phyloP scores from a whole-genome alignment of 1,140 invertebrate species.

The Sipha flava region DNA sequence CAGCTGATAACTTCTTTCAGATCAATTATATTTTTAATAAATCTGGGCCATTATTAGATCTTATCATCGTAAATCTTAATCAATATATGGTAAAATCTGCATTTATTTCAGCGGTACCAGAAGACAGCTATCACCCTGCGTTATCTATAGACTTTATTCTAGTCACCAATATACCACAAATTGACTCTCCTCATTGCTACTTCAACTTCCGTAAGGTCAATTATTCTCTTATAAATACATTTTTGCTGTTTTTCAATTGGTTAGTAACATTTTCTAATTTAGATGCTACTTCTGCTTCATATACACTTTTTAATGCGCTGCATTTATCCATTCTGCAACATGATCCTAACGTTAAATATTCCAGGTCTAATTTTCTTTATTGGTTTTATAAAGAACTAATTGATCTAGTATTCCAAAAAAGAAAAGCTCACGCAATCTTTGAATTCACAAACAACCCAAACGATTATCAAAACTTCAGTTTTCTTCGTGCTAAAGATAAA shows the following conservation, averaged over 20 bases:
- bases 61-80: not conserved
- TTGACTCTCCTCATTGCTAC: not conserved
- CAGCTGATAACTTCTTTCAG: not conserved
- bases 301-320: not conserved
- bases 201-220: not conserved
- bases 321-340: not conserved
- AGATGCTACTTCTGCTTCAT: not conserved
- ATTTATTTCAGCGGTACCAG: not conserved
- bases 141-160: not conserved
- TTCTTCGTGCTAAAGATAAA: not conserved
- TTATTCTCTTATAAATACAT: not conserved
- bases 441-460: not conserved
- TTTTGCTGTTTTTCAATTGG: not conserved
- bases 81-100: not conserved
- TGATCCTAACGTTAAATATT: not conserved
- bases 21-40: not conserved
- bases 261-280: not conserved
- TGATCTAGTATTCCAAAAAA: not conserved
- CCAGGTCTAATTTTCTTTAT: not conserved
- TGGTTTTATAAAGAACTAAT: not conserved
- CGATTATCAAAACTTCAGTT: not conserved
- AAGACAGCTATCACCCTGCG: not conserved
- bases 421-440: not conserved
- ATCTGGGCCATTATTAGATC: not conserved
- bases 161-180: not conserved